These are phyloP conservation scores for Hystrix cristata DNA, from an alignment of 2,113 vertebrate species.

Conservation along the genomic window DNA sequence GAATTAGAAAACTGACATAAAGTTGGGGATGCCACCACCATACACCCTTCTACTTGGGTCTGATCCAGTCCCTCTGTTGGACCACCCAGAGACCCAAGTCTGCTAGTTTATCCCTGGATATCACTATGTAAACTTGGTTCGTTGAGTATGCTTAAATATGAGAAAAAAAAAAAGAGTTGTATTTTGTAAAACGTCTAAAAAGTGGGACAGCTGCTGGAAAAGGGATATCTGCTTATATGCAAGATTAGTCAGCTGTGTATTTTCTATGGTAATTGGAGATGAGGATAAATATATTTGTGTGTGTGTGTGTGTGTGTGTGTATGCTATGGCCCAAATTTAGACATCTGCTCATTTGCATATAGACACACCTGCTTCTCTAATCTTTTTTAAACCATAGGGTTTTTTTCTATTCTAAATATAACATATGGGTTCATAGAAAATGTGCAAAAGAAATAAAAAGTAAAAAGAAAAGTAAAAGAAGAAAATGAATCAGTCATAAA, in stretches of 20 bases:
- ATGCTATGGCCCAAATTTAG: background rate
- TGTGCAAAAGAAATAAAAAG: constrained; percentile 64
- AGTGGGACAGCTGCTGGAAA: constrained; percentile 32
- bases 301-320: background rate
- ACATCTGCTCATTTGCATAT: constrained; percentile 60
- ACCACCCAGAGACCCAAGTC: background rate
- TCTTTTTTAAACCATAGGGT: constrained; percentile 68
- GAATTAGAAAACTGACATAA: background rate
- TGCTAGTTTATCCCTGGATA: background rate
- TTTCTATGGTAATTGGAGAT: constrained; percentile 36
- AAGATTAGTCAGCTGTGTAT: constrained; percentile 19
- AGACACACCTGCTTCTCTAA: constrained; percentile 59
- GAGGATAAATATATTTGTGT: background rate
- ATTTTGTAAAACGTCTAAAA: constrained; percentile 35
- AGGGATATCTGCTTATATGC: background rate
- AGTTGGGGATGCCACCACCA: background rate
- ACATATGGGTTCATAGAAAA: constrained; percentile 46
- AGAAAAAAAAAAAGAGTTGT: constrained; percentile 23
- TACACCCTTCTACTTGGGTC: background rate
- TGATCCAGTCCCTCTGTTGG: background rate
- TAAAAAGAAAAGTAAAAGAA: constrained; percentile 62
- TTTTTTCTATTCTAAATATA: constrained; percentile 74
- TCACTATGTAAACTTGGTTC: constrained; percentile 14
- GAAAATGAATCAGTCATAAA: constrained; percentile 60
- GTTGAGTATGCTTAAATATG: background rate